Conservation (phyloP, 1,140 invertebrate genomes). For the Apis cerana region DNA sequence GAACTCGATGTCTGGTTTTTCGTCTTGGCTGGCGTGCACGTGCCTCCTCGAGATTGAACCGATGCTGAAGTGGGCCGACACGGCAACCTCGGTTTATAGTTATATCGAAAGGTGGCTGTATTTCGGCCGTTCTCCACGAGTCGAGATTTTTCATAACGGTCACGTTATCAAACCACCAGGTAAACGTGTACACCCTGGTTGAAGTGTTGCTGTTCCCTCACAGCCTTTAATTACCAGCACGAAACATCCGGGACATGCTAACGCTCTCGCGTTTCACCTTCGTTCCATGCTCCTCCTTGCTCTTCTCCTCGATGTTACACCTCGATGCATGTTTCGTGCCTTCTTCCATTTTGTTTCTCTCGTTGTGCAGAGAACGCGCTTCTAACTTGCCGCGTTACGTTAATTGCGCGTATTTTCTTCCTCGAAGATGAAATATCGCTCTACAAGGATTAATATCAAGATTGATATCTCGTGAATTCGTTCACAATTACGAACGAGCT, state of each 20-base stretch:
- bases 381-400: not conserved
- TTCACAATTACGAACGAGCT: not conserved
- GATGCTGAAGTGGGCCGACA: conserved; percentile 41
- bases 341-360: not conserved
- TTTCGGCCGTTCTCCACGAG: conserved; percentile 15
- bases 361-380: not conserved
- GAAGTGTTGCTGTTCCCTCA: conserved; percentile 45
- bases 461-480: not conserved
- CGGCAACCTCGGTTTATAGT: conserved; percentile 5
- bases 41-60: conserved; percentile 34
- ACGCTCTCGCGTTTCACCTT: conserved; percentile 36
- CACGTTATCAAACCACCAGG: conserved; percentile 34
- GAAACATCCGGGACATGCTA: conserved; percentile 51
- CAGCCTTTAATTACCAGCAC: conserved; percentile 62
- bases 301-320: not conserved
- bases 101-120: conserved; percentile 8
- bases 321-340: conserved; percentile 22
- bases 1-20: conserved; percentile 17
- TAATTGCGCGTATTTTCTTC: rapidly evolving
- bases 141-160: conserved; percentile 50
- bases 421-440: rapidly evolving
- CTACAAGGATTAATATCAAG: no score
- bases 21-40: conserved; percentile 24
- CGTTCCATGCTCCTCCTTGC: not conserved
- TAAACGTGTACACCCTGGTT: not conserved